Evolutionary conservation across 2,888 invertebrate species (phyloP), one percentile per base, ranked within the genome.

Genomic region (Drosophila falleni): DNA sequence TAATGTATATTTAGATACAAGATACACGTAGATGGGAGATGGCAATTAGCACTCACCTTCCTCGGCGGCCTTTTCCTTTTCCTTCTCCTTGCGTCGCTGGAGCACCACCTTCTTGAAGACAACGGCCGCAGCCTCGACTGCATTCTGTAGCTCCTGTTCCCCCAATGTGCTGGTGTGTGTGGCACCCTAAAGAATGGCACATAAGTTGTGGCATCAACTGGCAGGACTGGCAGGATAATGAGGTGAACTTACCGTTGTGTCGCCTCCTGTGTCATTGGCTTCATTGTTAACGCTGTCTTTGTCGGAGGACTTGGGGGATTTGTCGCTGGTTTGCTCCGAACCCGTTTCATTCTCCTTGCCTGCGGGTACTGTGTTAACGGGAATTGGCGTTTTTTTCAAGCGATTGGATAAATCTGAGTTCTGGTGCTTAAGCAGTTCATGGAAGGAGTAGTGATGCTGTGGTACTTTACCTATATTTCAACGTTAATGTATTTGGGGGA

Each of bases 141-240:
- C 92, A 91, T 90, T 92, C 73, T 92, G 92, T 44, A 92, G 91
- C 86, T 92, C 92, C 67, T 92, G 92, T 67, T 92, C 92, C 15
- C 92, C 92, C 72, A 92, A 65, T 10, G 92, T 92, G 69, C 90
- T 92, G 68, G 92, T 92, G 68, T 92, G 92, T 78, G 79, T 63
- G 67, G 63, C 41, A 46, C 47, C 66, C 41, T 67, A 55, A 16
- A 15, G 11, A 19, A 31, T 13, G 56, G 46, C 29, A 46, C 56
- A 55, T 13, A 16, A 51, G 33, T 66, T 53, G 63, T 13, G 35
- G 58, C 55, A 51, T 59, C 5, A 35, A 42, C 56, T 66, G 9
- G 41, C 41, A 8, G 16, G 16, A 42, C 56, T 66, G 9, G 41
- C 41, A 8, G 16, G 16, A 16, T 44, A 44, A 44, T 44, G 42